These are phyloP conservation scores for Leptoteleia sp. DNA, from an alignment of 1,140 invertebrate species.

Conservation along the genomic window DNA sequence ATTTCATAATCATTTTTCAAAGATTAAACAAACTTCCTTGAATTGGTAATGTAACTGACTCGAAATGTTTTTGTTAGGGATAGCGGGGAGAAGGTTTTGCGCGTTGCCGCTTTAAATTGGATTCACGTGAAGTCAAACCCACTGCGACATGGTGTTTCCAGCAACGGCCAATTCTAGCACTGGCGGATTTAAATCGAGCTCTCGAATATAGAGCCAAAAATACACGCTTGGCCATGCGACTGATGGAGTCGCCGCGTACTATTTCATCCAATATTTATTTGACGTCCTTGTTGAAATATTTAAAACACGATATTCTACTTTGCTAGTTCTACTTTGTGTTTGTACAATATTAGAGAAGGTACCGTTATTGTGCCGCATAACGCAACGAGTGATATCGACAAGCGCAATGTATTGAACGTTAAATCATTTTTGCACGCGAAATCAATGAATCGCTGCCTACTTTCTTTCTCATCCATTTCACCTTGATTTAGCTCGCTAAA, in stretches of 20 bases:
- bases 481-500: constrained; percentile 49
- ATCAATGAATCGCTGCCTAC: constrained; percentile 65
- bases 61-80: constrained; percentile 51
- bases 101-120: constrained; percentile 62
- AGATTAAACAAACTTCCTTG: constrained; percentile 36
- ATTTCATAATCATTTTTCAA: not conserved
- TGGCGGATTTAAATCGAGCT: constrained; percentile 65
- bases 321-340: constrained; percentile 57
- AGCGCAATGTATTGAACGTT: constrained; percentile 62
- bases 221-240: constrained; percentile 62
- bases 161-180: constrained; percentile 63
- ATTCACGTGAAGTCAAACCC: constrained; percentile 59
- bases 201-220: constrained; percentile 67
- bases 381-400: constrained; percentile 68
- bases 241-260: constrained; percentile 61
- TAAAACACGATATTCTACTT: constrained; percentile 67
- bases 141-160: constrained; percentile 61
- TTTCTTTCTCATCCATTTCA: constrained; percentile 59
- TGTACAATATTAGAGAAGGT: constrained; percentile 64
- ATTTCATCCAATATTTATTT: constrained; percentile 67
- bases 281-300: constrained; percentile 64
- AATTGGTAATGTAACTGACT: constrained; percentile 67
- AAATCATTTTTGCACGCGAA: constrained; percentile 64
- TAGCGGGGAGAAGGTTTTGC: constrained; percentile 25
- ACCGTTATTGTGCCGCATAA: constrained; percentile 66